phyloP scores from a whole-genome alignment of 2,113 vertebrate genomes.

The Anarhynchus alexandrinus region DNA sequence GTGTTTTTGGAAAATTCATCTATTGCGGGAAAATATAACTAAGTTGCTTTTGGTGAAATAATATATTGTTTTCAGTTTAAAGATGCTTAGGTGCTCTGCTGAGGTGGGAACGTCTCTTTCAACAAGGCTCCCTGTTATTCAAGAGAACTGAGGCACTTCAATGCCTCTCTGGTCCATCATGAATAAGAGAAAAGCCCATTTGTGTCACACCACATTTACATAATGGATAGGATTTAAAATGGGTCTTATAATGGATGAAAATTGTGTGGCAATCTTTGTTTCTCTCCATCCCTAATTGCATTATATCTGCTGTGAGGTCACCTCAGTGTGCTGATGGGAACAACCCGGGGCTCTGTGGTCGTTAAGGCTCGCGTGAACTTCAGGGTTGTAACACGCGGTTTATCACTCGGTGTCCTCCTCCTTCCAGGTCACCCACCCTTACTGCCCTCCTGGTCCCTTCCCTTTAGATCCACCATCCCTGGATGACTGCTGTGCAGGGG shows the following conservation, averaged over 20 bases:
- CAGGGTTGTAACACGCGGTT: fast-evolving
- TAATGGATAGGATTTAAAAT: not conserved
- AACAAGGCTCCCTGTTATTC: not conserved
- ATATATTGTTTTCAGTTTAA: not conserved
- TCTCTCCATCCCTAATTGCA: not conserved
- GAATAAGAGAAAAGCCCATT: constrained; percentile 20
- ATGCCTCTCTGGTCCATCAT: not conserved
- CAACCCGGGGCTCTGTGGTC: not conserved
- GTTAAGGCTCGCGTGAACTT: fast-evolving
- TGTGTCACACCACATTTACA: not conserved
- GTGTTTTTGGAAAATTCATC: not conserved
- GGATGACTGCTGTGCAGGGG: fast-evolving
- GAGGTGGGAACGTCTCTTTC: not conserved
- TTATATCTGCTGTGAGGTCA: not conserved
- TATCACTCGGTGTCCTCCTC: not conserved
- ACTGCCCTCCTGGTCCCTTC: not conserved
- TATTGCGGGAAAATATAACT: not conserved
- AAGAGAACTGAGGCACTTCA: not conserved
- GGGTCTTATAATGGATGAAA: not conserved
- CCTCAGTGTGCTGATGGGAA: not conserved
- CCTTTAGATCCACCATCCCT: not conserved
- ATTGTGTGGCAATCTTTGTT: not conserved
- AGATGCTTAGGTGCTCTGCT: not conserved
- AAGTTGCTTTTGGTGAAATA: not conserved
- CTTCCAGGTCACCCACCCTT: not conserved